Conservation (phyloP, 2,113 vertebrate genomes). For the Melanerpes formicivorus region DNA sequence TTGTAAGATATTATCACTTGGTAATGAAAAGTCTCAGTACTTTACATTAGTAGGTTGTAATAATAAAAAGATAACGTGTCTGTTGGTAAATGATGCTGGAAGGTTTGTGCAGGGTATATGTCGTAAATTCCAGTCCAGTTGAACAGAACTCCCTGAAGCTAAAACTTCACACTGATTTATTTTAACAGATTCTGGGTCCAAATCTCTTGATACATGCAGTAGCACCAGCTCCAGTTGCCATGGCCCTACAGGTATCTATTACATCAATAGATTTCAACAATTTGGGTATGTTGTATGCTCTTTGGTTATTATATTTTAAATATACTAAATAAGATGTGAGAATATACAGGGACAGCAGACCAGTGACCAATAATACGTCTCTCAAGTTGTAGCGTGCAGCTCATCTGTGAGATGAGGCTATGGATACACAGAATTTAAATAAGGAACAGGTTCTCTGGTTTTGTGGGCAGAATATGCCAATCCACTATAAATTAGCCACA, state of each 20-base stretch:
- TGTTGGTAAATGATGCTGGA: neutral
- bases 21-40: neutral
- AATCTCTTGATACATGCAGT: neutral
- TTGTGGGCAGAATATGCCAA: neutral
- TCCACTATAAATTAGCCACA: neutral
- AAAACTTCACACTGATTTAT: neutral
- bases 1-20: neutral
- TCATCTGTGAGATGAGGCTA: neutral
- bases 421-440: neutral
- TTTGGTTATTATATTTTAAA: neutral
- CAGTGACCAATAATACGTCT: neutral
- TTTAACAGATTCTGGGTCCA: neutral
- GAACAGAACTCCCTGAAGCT: neutral
- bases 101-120: neutral
- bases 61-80: neutral
- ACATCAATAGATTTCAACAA: neutral
- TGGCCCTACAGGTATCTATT: neutral
- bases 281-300: neutral
- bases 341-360: neutral
- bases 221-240: neutral
- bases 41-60: neutral
- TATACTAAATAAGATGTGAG: neutral
- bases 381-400: neutral
- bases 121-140: neutral
- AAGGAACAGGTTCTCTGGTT: neutral